phyloP scores from a whole-genome alignment of 1,140 invertebrate genomes.

The Bombus waltoni region DNA sequence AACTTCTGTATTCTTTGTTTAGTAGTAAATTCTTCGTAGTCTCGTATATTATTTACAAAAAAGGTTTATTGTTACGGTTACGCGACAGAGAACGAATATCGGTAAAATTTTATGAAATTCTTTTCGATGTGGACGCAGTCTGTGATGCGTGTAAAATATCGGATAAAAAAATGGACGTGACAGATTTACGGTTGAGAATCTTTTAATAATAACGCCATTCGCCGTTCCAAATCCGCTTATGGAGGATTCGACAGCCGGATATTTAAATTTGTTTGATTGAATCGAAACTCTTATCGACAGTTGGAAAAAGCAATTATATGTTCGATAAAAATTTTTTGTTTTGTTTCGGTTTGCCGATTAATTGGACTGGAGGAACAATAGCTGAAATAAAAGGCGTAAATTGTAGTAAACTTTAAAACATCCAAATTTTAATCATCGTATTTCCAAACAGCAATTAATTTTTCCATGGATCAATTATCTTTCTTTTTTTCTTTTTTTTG shows the following conservation, averaged over 20 bases:
- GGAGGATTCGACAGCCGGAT: neutral
- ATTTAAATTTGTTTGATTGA: slow-evolving; percentile 18
- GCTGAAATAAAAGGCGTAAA: neutral
- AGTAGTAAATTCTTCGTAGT: slow-evolving; percentile 3
- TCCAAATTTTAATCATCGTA: too few species aligned
- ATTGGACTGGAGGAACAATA: neutral
- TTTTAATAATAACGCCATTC: slow-evolving; percentile 14
- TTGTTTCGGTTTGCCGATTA: neutral
- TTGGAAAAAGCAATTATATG: slow-evolving; percentile 13
- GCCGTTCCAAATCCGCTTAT: slow-evolving; percentile 7
- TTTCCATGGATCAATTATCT: too few species aligned
- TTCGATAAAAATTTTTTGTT: neutral
- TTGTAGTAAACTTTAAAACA: too few species aligned
- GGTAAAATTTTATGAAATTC: slow-evolving; percentile 3
- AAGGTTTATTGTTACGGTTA: neutral
- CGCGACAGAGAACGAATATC: neutral
- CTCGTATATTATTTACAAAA: neutral
- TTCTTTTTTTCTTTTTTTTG: too few species aligned
- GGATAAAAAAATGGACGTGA: neutral
- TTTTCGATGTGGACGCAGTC: neutral
- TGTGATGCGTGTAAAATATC: neutral
- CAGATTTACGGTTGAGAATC: neutral
- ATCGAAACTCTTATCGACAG: neutral
- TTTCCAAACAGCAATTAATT: too few species aligned
- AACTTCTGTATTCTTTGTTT: slow-evolving; percentile 18